Percentiles rank a stretch among this genome's conserved stretches.
These are phyloP conservation scores for Chaetogeoica ovagalla DNA, from an alignment of 2,888 invertebrate species.

Conservation along the genomic window DNA sequence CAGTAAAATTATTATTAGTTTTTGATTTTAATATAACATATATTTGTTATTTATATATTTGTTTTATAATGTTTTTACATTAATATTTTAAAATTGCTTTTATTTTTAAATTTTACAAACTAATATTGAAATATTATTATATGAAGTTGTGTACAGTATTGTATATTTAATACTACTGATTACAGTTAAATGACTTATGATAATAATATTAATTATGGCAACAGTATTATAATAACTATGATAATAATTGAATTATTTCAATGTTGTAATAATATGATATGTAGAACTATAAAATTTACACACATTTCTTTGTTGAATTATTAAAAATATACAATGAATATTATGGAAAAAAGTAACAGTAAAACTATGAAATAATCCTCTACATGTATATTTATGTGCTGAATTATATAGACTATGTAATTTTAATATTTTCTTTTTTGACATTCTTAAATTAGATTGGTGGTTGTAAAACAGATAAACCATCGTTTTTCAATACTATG, in stretches of 20 bases:
- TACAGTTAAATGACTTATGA: too few relatives aligned
- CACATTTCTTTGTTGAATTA: background rate
- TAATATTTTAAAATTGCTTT: too few relatives aligned
- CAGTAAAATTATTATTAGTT: too few relatives aligned
- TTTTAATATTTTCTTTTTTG: background rate
- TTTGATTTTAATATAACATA: too few relatives aligned
- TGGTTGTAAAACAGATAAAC: background rate
- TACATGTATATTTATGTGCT: background rate
- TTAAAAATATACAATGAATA: background rate
- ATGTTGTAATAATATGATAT: background rate
- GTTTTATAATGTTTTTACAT: too few relatives aligned
- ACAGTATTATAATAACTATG: background rate
- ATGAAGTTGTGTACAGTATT: too few relatives aligned
- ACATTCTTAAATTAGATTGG: conserved; percentile 16
- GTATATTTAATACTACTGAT: too few relatives aligned
- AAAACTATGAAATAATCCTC: background rate
- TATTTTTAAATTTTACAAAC: too few relatives aligned
- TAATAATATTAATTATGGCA: too few relatives aligned
- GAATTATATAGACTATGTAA: background rate
- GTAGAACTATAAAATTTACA: background rate
- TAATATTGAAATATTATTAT: too few relatives aligned
- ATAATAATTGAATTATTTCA: background rate
- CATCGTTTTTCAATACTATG: background rate
- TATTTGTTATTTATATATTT: too few relatives aligned
- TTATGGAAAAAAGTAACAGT: background rate